Base-by-base conservation (phyloP, 2,888 invertebrate species). In the Lucinisca nassula region DNA sequence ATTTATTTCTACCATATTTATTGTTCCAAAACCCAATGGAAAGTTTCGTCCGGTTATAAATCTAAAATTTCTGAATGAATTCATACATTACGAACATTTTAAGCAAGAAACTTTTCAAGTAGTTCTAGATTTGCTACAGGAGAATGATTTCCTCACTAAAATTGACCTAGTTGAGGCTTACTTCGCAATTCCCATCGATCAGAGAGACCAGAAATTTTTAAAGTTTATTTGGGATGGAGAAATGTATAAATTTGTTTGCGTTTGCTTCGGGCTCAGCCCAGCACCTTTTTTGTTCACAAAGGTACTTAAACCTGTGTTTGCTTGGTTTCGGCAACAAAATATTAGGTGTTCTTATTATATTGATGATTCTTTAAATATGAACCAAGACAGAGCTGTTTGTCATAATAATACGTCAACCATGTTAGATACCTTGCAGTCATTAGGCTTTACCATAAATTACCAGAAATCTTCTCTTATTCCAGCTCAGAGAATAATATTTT, bases 271-370 rank as follows among this genome's bases (percentile, higher is more conserved):
- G 1, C 37, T 87, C 8, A 75, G 78, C 21, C 51, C 79, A 24
- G 81, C 79, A 8, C 87, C 88, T 30, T 77, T 83, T 21, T 51
- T 87, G 17, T 88, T 84, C 72, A 90, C 88, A 14, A 86, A 88
- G 73, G 40, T 84, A 14, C n/a, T n/a, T n/a, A n/a, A n/a, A n/a
- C n/a, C n/a, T 70, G n/a, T 72, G 14, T 88, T 80, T 88, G 75
- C 80, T 17, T 61, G 37, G 38, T 86, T 86, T 30, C 75, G 88
- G 49, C 45, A 40, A 38, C 37, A 67, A 35, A 82, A 78, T 14
- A 83, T 88, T n/a, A n/a, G 86, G 37, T 84, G 86, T 73, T 75
- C 49, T 58, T 85, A 86, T 73, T 88, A 85, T 30, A 85, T 90
- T 30, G 87, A 89, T 82, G 87, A 89, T 77, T 89, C 85, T 49